Evolutionary conservation across 2,888 invertebrate species (phyloP).

Genomic region (Drosophila macrospina): DNA sequence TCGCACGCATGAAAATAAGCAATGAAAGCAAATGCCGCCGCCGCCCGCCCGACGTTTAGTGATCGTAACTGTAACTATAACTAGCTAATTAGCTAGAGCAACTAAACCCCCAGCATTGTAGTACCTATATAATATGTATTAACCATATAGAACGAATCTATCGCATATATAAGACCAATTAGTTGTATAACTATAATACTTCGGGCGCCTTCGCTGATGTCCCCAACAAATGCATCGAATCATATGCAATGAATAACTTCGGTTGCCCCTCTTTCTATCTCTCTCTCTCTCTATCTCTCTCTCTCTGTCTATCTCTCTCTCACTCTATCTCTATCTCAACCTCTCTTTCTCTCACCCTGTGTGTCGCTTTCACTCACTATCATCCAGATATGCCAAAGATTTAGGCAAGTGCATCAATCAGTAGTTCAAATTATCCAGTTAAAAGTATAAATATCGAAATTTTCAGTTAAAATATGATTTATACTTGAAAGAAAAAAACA

Average conservation of each 20-base stretch:
- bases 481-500: conserved; percentile 36
- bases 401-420: conserved; percentile 48
- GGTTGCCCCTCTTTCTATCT: conserved; percentile 27
- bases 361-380: conserved; percentile 27
- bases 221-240: conserved; percentile 26
- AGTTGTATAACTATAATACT: conserved; percentile 20
- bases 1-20: conserved; percentile 29
- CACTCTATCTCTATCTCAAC: conserved; percentile 34
- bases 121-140: conserved; percentile 13
- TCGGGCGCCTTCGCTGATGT: conserved; percentile 24
- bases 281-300: conserved; percentile 21
- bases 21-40: conserved; percentile 31
- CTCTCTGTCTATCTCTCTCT: conserved; percentile 20
- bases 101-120: conserved; percentile 38
- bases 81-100: conserved; percentile 47
- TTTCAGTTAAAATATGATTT: conserved; percentile 71
- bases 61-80: conserved; percentile 36
- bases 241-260: background rate
- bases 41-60: conserved; percentile 57
- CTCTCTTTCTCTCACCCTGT: conserved; percentile 20
- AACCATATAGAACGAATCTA: conserved; percentile 21
- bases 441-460: conserved; percentile 21
- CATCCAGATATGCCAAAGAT: conserved; percentile 18
- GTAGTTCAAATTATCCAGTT: conserved; percentile 21
- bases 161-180: conserved; percentile 21